Conservation (phyloP, 92 coral and sea anemone species). For the Zoanthus sansibaricus region DNA sequence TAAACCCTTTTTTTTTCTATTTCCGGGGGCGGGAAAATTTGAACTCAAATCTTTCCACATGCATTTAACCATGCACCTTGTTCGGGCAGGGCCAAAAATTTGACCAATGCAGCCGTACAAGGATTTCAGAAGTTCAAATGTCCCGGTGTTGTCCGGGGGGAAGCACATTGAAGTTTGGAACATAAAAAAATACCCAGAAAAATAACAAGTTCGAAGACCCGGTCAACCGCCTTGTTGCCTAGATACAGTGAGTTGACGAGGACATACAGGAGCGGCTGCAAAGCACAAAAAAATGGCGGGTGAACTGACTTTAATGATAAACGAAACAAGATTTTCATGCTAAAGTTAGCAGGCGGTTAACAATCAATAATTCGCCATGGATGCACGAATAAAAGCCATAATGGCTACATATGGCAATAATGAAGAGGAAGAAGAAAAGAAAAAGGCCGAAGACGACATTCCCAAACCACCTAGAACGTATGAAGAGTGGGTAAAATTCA, state of each 20-base stretch:
- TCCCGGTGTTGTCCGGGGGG: too few species aligned
- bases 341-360: not conserved
- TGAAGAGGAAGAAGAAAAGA: constrained; percentile 60
- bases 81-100: too few species aligned
- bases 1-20: too few species aligned
- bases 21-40: too few species aligned
- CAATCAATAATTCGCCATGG: constrained; percentile 54
- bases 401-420: constrained; percentile 71
- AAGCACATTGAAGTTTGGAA: too few species aligned
- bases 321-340: not conserved
- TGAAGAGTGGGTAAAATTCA: constrained; percentile 78
- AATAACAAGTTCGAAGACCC: too few species aligned
- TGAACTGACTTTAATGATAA: too few species aligned
- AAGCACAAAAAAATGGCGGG: constrained; percentile 23
- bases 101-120: too few species aligned
- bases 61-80: too few species aligned
- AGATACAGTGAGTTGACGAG: constrained; percentile 15
- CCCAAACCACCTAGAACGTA: constrained; percentile 73
- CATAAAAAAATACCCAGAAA: too few species aligned
- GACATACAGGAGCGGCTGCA: constrained; percentile 30
- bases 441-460: constrained; percentile 45
- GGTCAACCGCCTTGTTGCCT: constrained; percentile 4
- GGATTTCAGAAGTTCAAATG: too few species aligned
- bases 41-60: too few species aligned
- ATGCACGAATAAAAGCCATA: constrained; percentile 81